Conservation (phyloP, 2,797 vertebrate species). For the Serranus cabrilla region DNA sequence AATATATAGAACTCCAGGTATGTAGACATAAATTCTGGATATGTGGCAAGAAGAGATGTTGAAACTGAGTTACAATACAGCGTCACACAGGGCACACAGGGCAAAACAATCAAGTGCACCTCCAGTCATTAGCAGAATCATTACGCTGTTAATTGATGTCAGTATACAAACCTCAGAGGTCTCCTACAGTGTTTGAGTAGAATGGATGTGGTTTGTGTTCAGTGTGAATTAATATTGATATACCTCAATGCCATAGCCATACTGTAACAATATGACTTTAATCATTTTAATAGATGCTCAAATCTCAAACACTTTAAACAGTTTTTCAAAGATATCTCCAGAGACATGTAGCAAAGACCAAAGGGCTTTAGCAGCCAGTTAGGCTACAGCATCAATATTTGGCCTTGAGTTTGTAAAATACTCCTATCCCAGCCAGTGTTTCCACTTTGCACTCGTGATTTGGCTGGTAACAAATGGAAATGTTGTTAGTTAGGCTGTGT, state of each 20-base stretch:
- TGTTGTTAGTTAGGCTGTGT: too few relatives aligned
- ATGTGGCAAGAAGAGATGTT: not conserved
- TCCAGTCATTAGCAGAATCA: conserved; percentile 58
- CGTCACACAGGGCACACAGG: conserved; percentile 37
- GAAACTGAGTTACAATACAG: conserved; percentile 28
- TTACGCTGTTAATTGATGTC: conserved; percentile 55
- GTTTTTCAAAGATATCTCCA: conserved; percentile 9
- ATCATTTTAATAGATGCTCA: conserved; percentile 15
- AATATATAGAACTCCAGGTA: conserved; percentile 35
- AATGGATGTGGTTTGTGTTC: conserved; percentile 9
- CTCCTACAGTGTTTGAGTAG: conserved; percentile 23
- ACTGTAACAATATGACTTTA: not conserved
- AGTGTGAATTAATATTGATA: conserved; percentile 15
- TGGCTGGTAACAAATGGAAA: too few relatives aligned
- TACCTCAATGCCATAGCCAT: not conserved
- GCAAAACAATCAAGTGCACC: conserved; percentile 42
- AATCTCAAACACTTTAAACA: conserved; percentile 7
- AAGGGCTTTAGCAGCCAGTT: not conserved
- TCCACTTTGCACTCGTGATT: too few relatives aligned
- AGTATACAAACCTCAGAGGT: conserved; percentile 25
- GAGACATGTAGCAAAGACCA: not conserved
- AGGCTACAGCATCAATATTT: not conserved
- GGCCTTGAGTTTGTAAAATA: not conserved
- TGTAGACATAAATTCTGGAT: conserved; percentile 20
- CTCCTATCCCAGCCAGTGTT: not conserved